Conservation (phyloP, 2,113 vertebrate genomes). For the Lampris incognitus region DNA sequence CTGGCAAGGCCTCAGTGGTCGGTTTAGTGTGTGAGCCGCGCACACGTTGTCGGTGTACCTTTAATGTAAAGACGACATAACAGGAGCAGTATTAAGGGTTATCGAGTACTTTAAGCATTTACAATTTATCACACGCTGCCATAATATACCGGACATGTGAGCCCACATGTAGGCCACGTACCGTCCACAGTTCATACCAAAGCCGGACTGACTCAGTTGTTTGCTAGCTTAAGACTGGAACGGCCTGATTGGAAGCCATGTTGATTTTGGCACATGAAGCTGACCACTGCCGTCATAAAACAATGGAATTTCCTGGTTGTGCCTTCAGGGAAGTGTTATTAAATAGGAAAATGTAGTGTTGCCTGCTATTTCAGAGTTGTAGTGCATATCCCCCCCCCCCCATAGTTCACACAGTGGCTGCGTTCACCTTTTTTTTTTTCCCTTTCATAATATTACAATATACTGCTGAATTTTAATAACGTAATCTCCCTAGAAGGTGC, state of each 20-base stretch:
- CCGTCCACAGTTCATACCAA: conserved; percentile 61
- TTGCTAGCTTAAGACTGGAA: conserved; percentile 36
- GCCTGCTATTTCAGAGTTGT: conserved; percentile 62
- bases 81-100: conserved; percentile 20
- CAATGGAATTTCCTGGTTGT: conserved; percentile 72
- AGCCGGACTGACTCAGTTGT: conserved; percentile 62
- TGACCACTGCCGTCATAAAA: conserved; percentile 78
- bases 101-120: conserved; percentile 38
- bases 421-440: conserved; percentile 14
- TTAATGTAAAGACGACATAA: conserved; percentile 39
- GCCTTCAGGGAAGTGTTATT: conserved; percentile 73
- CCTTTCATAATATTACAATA: conserved; percentile 22
- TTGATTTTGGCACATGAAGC: conserved; percentile 75
- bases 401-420: conserved; percentile 32
- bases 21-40: conserved; percentile 18
- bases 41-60: conserved; percentile 43
- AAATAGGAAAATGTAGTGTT: conserved; percentile 48
- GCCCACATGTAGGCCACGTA: conserved; percentile 28
- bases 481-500: conserved; percentile 57
- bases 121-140: conserved; percentile 34
- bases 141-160: conserved; percentile 11
- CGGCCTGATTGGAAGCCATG: conserved; percentile 67
- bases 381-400: conserved; percentile 37
- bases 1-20: conserved; percentile 37
- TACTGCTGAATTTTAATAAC: conserved; percentile 45